phyloP scores from a whole-genome alignment of 2,888 invertebrate species.

The Subacronicta megacephala region DNA sequence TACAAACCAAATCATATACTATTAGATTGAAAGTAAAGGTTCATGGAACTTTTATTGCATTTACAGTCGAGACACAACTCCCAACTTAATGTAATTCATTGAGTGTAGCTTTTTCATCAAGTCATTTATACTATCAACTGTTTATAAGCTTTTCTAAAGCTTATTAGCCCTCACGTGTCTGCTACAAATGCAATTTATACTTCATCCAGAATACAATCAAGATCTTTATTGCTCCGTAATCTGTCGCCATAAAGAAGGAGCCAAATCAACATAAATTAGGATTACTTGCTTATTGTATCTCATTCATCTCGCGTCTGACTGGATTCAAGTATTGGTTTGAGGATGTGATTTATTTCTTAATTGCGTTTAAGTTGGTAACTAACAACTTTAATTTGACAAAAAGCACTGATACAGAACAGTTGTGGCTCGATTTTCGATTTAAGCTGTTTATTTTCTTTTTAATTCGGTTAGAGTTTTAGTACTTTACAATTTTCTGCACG shows the following conservation, averaged over 20 bases:
- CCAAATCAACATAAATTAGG: conserved; percentile 57
- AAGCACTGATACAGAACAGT: too few species aligned
- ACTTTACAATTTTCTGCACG: too few species aligned
- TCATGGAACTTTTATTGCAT: too few species aligned
- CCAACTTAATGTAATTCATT: not conserved
- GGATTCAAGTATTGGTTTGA: conserved; percentile 1
- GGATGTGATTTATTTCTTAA: too few species aligned
- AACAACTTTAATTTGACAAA: too few species aligned
- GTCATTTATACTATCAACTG: conserved; percentile 5
- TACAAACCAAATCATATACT: too few species aligned
- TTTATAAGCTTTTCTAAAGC: conserved; percentile 17
- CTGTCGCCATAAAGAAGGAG: conserved; percentile 41
- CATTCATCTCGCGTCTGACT: conserved; percentile 24
- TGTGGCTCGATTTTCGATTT: too few species aligned
- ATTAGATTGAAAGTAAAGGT: too few species aligned
- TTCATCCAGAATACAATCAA: conserved; percentile 49
- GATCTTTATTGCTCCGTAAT: conserved; percentile 53
- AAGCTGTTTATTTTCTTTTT: too few species aligned
- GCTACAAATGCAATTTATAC: conserved; percentile 45
- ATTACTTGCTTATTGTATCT: conserved; percentile 43
- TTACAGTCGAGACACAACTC: not conserved
- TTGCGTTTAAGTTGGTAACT: too few species aligned
- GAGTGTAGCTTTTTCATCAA: conserved; percentile 1
- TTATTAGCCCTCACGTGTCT: conserved; percentile 32
- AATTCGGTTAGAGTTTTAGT: too few species aligned